A percentile compares a stretch with the other conserved stretches of the same genome.
Evolutionary conservation across 1,140 invertebrate species (phyloP).

Genomic region (Cheumatopsyche charites): DNA sequence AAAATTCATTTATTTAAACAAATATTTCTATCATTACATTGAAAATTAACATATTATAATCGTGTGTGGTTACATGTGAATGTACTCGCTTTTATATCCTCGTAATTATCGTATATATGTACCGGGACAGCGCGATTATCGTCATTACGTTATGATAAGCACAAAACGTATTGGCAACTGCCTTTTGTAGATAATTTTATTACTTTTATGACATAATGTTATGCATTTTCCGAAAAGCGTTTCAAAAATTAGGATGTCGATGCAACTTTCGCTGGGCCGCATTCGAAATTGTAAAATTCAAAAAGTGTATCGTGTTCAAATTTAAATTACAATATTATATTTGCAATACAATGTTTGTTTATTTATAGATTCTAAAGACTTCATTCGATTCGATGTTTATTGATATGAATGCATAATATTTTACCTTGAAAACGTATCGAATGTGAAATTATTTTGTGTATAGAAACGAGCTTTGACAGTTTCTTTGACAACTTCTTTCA

Average conservation of each 20-base stretch:
- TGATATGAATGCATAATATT: no score
- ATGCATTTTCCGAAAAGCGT: conserved; percentile 47
- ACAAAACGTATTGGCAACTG: conserved; percentile 45
- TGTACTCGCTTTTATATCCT: not conserved
- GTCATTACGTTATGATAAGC: conserved; percentile 47
- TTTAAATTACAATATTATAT: no score
- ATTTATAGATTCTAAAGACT: no score
- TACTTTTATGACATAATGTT: conserved; percentile 49
- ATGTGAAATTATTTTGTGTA: no score
- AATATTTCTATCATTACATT: not conserved
- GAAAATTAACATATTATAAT: not conserved
- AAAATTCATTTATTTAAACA: no score
- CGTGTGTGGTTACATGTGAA: conserved; percentile 34
- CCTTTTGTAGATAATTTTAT: conserved; percentile 48
- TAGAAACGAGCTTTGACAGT: no score
- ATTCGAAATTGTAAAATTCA: not conserved
- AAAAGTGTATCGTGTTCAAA: no score
- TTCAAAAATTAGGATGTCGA: conserved; percentile 44
- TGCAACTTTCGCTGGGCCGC: conserved; percentile 31
- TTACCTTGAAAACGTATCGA: no score
- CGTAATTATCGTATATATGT: conserved; percentile 16
- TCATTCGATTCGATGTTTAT: no score
- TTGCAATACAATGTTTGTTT: no score
- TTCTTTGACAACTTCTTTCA: no score
- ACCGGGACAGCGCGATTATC: conserved; percentile 37